Base-by-base conservation (phyloP, 2,888 invertebrate genomes). In the Ernsta delagoae region DNA sequence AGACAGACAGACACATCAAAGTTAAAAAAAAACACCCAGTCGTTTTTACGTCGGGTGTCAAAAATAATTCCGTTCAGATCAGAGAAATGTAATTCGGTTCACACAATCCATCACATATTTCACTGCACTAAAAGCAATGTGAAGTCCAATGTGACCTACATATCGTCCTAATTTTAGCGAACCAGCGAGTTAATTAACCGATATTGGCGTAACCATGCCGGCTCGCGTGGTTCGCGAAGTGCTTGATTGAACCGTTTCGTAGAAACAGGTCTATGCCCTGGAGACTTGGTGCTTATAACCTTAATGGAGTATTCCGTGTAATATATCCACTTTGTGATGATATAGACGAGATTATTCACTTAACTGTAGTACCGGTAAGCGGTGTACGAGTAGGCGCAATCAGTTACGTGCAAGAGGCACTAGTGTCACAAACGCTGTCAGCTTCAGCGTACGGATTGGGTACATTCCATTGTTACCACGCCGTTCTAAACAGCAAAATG, bases 111-210 rank as follows among this genome's bases (percentile, higher is more conserved):
- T 41, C 39, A 39, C 39, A 34, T 31, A 1, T 56, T 16, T 53
- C 24, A 8, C 50, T 53, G 24, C 9, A 54, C 54, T 45, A 45
- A 5, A 31, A n/a, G 31, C 31, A 24, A 11, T 31, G 7, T 31
- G 41, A 43, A 45, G 43, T 12, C 56, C 48, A 65, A n/a, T 12
- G 54, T 43, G 54, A 34, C 67, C 67, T 54, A 67, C 36, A 67
- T 54, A 56, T 61, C 54, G 60, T 43, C 54, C 67, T 60, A 45
- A 56, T 67, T 61, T 61, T 67, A 61, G 60, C 34, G 54, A 39
- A n/a, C n/a, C n/a, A n/a, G 34, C 16, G 61, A 54, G 54, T 54
- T 67, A 67, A 67, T 67, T 61, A 61, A 67, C 67, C 57, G 39
- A 57, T 57, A 57, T 57, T 57, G 39, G 8, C 9, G n/a, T 59